A percentile compares a stretch with the other conserved stretches of the same genome.
These are phyloP conservation scores for Platysteira castanea DNA, from an alignment of 2,113 vertebrate species.

Conservation along the genomic window DNA sequence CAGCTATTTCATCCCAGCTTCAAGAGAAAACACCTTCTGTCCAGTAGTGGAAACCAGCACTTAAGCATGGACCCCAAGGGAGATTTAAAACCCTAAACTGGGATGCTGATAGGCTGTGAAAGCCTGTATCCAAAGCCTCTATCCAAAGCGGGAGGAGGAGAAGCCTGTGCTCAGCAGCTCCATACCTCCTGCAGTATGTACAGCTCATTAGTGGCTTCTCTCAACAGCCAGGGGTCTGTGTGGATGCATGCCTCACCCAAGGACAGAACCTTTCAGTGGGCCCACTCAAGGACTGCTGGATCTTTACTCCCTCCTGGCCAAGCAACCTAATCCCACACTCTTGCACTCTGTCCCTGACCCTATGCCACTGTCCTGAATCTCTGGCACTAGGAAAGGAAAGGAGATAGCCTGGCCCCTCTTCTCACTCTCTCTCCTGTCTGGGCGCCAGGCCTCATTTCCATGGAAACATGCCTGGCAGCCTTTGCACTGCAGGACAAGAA, in stretches of 20 bases:
- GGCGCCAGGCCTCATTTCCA: neutral
- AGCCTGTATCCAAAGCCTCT: neutral
- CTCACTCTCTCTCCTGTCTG: accelerated
- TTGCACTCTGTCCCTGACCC: neutral
- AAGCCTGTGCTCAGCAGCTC: neutral
- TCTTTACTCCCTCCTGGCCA: neutral
- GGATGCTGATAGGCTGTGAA: neutral
- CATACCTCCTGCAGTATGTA: neutral
- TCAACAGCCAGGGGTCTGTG: neutral
- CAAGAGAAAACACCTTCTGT: neutral
- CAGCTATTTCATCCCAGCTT: neutral
- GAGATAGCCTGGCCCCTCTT: neutral
- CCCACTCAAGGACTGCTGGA: neutral
- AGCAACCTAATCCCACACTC: neutral
- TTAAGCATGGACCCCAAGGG: neutral
- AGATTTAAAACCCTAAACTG: neutral
- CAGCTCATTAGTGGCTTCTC: neutral
- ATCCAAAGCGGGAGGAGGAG: neutral
- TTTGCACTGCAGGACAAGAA: neutral
- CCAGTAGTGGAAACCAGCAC: neutral
- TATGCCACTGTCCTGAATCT: accelerated
- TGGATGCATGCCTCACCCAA: neutral
- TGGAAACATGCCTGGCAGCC: neutral
- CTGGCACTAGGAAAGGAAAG: neutral
- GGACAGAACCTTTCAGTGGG: neutral